Evolutionary conservation across 2,888 invertebrate genomes (phyloP).

Genomic region (Cyclophora albipunctata): DNA sequence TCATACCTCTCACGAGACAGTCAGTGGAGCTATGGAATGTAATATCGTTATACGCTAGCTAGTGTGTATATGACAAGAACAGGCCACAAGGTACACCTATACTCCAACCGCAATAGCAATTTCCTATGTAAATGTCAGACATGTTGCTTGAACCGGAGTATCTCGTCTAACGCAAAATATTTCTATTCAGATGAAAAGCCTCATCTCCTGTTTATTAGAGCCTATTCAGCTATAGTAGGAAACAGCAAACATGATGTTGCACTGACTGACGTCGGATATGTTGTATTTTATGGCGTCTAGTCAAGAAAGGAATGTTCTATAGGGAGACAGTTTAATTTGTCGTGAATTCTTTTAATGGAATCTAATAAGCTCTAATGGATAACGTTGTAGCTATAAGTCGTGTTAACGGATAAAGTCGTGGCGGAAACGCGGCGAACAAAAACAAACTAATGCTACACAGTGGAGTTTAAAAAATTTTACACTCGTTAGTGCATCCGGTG

Average conservation of each 20-base stretch:
- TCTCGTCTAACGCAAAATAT: slow-evolving; percentile 17
- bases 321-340: slow-evolving; percentile 22
- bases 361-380: slow-evolving; percentile 30
- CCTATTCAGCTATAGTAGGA: slow-evolving; percentile 31
- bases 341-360: slow-evolving; percentile 24
- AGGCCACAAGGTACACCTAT: background rate
- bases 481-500: slow-evolving; percentile 74
- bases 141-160: slow-evolving; percentile 13
- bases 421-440: slow-evolving; percentile 57
- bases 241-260: slow-evolving; percentile 29
- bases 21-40: too few species aligned
- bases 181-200: slow-evolving; percentile 37
- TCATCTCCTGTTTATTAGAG: slow-evolving; percentile 33
- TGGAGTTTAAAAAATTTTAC: slow-evolving; percentile 55
- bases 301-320: slow-evolving; percentile 20
- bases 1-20: too few species aligned
- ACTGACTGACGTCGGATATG: slow-evolving; percentile 10
- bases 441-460: slow-evolving; percentile 52
- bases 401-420: slow-evolving; percentile 41
- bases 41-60: too few species aligned
- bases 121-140: slow-evolving; percentile 18
- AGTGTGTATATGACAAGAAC: too few species aligned
- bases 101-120: slow-evolving; percentile 12
- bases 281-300: slow-evolving; percentile 19
- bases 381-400: slow-evolving; percentile 25